Conservation (phyloP, 2,888 invertebrate genomes). For the Drosophila nigricruria region DNA sequence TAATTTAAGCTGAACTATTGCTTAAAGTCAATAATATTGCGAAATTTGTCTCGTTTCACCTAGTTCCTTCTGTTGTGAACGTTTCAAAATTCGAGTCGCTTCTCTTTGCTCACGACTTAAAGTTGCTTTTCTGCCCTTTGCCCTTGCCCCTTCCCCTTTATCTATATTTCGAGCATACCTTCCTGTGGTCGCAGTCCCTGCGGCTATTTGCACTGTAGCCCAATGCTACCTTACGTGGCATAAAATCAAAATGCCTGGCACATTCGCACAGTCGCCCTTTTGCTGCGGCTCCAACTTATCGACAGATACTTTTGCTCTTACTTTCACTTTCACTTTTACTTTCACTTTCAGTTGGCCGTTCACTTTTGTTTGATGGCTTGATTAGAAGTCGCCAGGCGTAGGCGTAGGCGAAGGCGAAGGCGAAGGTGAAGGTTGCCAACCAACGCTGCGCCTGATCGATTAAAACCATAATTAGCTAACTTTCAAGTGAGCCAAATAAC, state of each 20-base stretch:
- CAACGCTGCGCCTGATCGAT: slow-evolving; percentile 64
- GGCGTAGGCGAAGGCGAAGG: neutral
- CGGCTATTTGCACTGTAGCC: slow-evolving; percentile 50
- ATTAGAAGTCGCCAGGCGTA: slow-evolving; percentile 44
- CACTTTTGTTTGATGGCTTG: slow-evolving; percentile 52
- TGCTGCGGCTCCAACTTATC: slow-evolving; percentile 22
- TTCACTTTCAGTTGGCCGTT: slow-evolving; percentile 22
- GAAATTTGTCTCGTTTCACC: neutral
- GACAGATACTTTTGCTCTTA: slow-evolving; percentile 40
- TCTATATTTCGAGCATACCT: neutral
- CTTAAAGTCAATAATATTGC: neutral
- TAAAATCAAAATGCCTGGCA: slow-evolving; percentile 65
- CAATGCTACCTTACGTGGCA: slow-evolving; percentile 33
- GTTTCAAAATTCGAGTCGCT: neutral
- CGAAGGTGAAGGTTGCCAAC: neutral
- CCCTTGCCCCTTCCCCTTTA: neutral
- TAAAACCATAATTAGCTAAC: slow-evolving; percentile 75
- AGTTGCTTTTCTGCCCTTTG: neutral
- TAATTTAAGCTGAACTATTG: neutral
- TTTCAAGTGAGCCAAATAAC: slow-evolving; percentile 55
- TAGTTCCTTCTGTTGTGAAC: neutral
- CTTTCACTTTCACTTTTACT: slow-evolving; percentile 31
- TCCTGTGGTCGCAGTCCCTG: slow-evolving; percentile 13
- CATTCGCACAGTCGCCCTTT: slow-evolving; percentile 54
- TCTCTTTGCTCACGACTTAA: neutral